phyloP scores from a whole-genome alignment of 2,888 invertebrate species.

The Amiota minor region DNA sequence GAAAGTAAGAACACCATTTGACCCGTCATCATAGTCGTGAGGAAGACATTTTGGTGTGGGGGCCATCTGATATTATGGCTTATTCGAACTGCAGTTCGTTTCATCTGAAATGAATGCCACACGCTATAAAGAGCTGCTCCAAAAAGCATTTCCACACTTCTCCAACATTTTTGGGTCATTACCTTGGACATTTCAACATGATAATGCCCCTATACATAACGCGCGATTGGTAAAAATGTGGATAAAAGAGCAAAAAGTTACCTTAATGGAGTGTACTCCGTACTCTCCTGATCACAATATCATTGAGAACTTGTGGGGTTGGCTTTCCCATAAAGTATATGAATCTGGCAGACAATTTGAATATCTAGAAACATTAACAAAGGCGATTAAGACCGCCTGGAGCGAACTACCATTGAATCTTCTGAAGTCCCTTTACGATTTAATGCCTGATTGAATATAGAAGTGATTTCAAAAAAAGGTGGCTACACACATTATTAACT shows the following conservation, averaged over 20 bases:
- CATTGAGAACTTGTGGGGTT: constrained; percentile 34
- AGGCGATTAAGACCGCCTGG: too few relatives aligned
- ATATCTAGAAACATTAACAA: too few relatives aligned
- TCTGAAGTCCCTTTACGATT: too few relatives aligned
- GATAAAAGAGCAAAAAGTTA: constrained; percentile 36
- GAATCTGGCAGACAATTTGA: constrained; percentile 31
- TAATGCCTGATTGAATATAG: too few relatives aligned
- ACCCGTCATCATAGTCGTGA: constrained; percentile 32
- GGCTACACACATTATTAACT: too few relatives aligned
- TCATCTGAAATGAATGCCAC: constrained; percentile 36
- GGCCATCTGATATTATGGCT: constrained; percentile 42
- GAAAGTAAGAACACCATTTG: constrained; percentile 29
- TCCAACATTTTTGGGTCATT: constrained; percentile 36
- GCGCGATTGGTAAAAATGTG: constrained; percentile 31
- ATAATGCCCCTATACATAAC: constrained; percentile 37
- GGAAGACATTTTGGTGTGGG: constrained; percentile 38
- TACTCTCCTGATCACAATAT: constrained; percentile 34
- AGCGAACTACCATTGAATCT: too few relatives aligned
- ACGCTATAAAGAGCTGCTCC: constrained; percentile 33
- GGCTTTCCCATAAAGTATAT: constrained; percentile 29
- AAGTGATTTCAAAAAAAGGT: too few relatives aligned
- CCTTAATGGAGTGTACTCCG: constrained; percentile 32
- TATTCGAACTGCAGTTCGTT: constrained; percentile 36
- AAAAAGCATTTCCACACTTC: constrained; percentile 38
- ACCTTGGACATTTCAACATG: constrained; percentile 41